Conservation (phyloP, 2,888 invertebrate species). For the Pseudococcus jackbeardsleyi region DNA sequence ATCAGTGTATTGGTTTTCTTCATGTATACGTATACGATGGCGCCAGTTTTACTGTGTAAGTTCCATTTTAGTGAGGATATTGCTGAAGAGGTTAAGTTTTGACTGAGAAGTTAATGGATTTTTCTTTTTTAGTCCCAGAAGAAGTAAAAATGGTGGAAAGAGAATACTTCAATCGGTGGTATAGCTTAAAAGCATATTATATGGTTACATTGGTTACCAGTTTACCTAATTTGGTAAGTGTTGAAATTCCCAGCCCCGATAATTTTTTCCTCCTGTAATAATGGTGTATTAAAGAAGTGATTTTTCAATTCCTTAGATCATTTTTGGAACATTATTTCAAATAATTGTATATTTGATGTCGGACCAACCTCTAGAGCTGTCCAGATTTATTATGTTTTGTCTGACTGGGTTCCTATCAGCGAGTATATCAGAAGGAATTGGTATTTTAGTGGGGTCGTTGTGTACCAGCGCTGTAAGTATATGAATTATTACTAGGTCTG, state of each 20-base stretch:
- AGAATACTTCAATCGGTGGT: slow-evolving; percentile 80
- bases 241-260: background rate
- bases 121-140: slow-evolving; percentile 73
- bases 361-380: slow-evolving; percentile 78
- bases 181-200: slow-evolving; percentile 77
- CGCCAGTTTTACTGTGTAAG: slow-evolving; percentile 76
- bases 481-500: too few relatives aligned
- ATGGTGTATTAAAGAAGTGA: background rate
- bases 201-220: slow-evolving; percentile 74
- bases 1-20: slow-evolving; percentile 75
- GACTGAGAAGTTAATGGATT: background rate
- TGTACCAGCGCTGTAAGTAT: slow-evolving; percentile 75
- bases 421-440: slow-evolving; percentile 81
- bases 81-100: background rate
- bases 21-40: slow-evolving; percentile 77
- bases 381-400: slow-evolving; percentile 75
- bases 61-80: background rate
- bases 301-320: slow-evolving; percentile 70
- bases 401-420: slow-evolving; percentile 75
- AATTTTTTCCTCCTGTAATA: background rate
- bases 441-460: slow-evolving; percentile 78
- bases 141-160: slow-evolving; percentile 75
- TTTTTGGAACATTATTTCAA: slow-evolving; percentile 72
- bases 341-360: slow-evolving; percentile 75
- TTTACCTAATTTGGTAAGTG: slow-evolving; percentile 75